These are phyloP conservation scores for Heliothis virescens DNA, from an alignment of 1,140 invertebrate species.

Conservation along the genomic window DNA sequence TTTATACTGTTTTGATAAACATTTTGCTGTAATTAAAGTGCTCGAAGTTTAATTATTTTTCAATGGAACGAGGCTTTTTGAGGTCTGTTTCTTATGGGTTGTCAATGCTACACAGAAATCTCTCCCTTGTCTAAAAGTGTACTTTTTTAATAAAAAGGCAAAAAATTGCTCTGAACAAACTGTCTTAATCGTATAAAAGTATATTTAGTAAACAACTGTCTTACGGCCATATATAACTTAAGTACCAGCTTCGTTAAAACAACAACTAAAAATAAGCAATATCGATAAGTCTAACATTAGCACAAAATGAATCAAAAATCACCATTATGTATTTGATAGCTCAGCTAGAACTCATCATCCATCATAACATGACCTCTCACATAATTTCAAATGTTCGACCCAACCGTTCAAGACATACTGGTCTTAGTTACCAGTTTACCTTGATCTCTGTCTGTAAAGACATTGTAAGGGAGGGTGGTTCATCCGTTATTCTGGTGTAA, in stretches of 20 bases:
- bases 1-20: conserved; percentile 20
- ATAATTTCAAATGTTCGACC: neutral
- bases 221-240: too few relatives aligned
- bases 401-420: conserved; percentile 63
- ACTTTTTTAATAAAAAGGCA: too few relatives aligned
- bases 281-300: conserved; percentile 67
- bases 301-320: conserved; percentile 69
- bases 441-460: conserved; percentile 58
- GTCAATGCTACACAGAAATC: neutral
- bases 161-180: too few relatives aligned
- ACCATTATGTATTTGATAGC: conserved; percentile 81
- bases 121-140: too few relatives aligned
- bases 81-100: neutral
- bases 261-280: neutral
- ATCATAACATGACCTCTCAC: conserved; percentile 53
- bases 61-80: neutral
- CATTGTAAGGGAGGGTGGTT: conserved; percentile 55
- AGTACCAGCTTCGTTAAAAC: too few relatives aligned
- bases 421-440: conserved; percentile 60
- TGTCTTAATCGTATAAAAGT: too few relatives aligned
- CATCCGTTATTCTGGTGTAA: conserved; percentile 54
- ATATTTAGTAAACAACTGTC: too few relatives aligned
- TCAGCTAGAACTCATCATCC: conserved; percentile 60
- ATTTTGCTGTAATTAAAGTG: neutral
- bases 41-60: neutral